phyloP scores from a whole-genome alignment of 1,140 invertebrate genomes.

The Triops longicaudatus region DNA sequence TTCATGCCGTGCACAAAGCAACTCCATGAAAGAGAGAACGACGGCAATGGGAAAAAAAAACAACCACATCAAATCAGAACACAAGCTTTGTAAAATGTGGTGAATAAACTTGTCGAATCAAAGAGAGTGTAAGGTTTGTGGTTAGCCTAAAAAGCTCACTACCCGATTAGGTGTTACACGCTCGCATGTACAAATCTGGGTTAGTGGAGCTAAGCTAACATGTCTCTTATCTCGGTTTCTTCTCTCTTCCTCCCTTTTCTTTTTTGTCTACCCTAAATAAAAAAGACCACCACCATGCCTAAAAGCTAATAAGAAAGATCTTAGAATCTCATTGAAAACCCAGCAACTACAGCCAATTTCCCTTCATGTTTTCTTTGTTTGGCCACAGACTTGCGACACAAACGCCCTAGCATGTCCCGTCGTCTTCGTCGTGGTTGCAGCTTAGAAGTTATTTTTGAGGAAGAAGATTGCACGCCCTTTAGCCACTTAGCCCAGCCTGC shows the following conservation, averaged over 20 bases:
- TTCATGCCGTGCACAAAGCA: too few relatives aligned
- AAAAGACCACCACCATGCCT: too few relatives aligned
- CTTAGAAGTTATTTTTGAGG: slow-evolving; percentile 37
- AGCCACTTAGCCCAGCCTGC: neutral
- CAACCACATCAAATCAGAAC: too few relatives aligned
- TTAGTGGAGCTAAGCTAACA: neutral
- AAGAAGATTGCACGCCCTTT: slow-evolving; percentile 30
- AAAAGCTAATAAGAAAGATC: neutral
- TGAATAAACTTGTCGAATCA: too few relatives aligned
- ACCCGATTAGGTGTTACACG: neutral
- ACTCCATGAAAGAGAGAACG: too few relatives aligned
- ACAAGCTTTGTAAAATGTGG: too few relatives aligned
- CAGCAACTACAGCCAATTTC: neutral
- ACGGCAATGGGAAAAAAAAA: too few relatives aligned
- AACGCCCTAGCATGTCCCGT: neutral
- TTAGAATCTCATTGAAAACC: neutral
- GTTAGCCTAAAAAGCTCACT: neutral
- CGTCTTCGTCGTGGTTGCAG: slow-evolving; percentile 36
- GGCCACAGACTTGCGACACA: neutral
- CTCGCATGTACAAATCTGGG: neutral
- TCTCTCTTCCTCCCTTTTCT: neutral
- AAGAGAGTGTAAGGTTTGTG: neutral
- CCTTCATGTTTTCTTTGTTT: neutral
- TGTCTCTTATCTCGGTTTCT: neutral
- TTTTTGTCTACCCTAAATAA: too few relatives aligned